Conservation (phyloP, 2,113 vertebrate species). For the Sphaerodactylus townsendi region DNA sequence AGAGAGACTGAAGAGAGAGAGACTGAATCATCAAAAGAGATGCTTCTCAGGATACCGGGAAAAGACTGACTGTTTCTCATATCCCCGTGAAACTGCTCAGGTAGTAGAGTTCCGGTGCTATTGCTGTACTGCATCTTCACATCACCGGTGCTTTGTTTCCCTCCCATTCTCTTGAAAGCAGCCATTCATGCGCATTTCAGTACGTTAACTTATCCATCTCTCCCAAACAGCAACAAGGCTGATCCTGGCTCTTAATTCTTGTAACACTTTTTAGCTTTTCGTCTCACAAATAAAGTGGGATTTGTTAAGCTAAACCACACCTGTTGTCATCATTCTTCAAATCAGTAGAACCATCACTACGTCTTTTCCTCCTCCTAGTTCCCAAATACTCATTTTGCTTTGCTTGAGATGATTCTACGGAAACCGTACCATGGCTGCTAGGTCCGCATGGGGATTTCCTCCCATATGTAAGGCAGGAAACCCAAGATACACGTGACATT, state of each 20-base stretch:
- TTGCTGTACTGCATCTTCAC: slow-evolving; percentile 60
- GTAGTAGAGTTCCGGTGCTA: slow-evolving; percentile 58
- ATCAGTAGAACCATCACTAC: neutral
- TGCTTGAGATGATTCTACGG: slow-evolving; percentile 5
- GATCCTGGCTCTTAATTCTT: slow-evolving; percentile 25
- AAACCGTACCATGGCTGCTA: neutral
- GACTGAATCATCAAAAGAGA: slow-evolving; percentile 42
- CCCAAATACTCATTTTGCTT: neutral
- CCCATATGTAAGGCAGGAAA: no score
- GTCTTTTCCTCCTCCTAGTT: neutral
- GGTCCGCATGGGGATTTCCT: no score
- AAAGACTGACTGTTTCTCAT: slow-evolving; percentile 57
- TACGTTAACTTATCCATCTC: slow-evolving; percentile 66
- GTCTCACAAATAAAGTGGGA: neutral
- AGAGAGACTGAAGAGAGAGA: slow-evolving; percentile 46
- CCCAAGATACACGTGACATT: no score
- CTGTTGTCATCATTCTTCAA: neutral
- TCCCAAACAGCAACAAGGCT: slow-evolving; percentile 11
- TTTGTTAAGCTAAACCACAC: slow-evolving; percentile 29
- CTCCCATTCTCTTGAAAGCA: slow-evolving; percentile 60
- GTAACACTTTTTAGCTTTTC: slow-evolving; percentile 30
- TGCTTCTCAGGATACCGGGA: slow-evolving; percentile 54
- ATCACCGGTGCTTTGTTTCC: slow-evolving; percentile 67
- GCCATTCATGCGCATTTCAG: slow-evolving; percentile 70
- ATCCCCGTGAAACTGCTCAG: slow-evolving; percentile 64